phyloP scores from a whole-genome alignment of 2,113 vertebrate genomes.

The Microcebus griseorufus region DNA sequence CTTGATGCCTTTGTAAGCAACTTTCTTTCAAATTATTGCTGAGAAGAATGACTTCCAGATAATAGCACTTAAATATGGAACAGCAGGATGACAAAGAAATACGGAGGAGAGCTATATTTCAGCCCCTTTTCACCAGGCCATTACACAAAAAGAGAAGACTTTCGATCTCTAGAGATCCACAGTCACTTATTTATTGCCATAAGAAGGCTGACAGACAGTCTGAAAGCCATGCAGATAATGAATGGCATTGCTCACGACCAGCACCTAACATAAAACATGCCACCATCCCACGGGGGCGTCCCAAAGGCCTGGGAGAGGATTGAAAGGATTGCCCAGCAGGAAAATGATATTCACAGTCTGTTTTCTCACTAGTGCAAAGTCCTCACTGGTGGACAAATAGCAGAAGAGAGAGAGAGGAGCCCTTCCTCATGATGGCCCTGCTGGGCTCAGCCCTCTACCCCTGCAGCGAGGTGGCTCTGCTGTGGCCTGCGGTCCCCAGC shows the following conservation, averaged over 20 bases:
- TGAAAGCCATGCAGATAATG: constrained; percentile 9
- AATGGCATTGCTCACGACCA: not conserved
- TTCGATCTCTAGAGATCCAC: constrained; percentile 39
- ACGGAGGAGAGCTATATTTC: constrained; percentile 57
- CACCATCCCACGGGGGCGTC: not conserved
- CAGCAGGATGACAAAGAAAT: constrained; percentile 61
- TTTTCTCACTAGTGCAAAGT: not conserved
- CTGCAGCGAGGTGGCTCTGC: not conserved
- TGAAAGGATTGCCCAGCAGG: not conserved
- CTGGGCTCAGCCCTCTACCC: not conserved
- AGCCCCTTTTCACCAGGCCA: constrained; percentile 29
- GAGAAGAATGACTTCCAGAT: constrained; percentile 74
- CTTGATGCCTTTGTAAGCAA: constrained; percentile 78
- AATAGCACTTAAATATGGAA: constrained; percentile 73
- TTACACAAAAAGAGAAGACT: constrained; percentile 51
- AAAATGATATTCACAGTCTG: not conserved
- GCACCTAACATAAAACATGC: constrained; percentile 50
- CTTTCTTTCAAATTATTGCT: constrained; percentile 73
- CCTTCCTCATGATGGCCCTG: not conserved
- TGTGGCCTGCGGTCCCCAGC: not conserved
- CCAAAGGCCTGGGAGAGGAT: not conserved
- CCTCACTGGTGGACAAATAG: not conserved
- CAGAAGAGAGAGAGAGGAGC: not conserved
- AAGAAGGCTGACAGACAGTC: constrained; percentile 57
- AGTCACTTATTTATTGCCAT: constrained; percentile 16